Percentiles rank a stretch among this genome's conserved stretches.
Evolutionary conservation across 1,140 invertebrate species (phyloP).

Genomic region (Leptopilina clavipes): DNA sequence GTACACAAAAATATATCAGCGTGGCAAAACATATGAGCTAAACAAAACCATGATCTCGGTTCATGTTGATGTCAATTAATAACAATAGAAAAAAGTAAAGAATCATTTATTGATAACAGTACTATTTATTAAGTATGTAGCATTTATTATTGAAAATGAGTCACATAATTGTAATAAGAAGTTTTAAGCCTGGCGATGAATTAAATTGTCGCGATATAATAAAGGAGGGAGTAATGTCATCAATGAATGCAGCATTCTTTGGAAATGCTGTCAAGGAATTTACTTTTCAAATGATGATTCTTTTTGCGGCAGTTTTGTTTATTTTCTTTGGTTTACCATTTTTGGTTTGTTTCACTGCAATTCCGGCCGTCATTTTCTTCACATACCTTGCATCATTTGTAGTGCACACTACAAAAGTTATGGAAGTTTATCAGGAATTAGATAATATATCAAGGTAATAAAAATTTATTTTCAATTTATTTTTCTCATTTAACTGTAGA

Average conservation of each 20-base stretch:
- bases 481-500: not conserved
- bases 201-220: conserved; percentile 68
- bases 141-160: conserved; percentile 57
- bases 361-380: conserved; percentile 71
- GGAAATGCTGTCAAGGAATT: conserved; percentile 72
- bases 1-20: too few relatives aligned
- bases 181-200: conserved; percentile 73
- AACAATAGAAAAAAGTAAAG: too few relatives aligned
- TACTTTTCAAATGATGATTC: conserved; percentile 74
- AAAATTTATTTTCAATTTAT: not conserved
- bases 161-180: conserved; percentile 70
- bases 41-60: too few relatives aligned
- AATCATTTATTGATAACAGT: too few relatives aligned
- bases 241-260: conserved; percentile 71
- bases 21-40: too few relatives aligned
- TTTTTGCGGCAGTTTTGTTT: conserved; percentile 74
- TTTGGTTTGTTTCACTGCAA: conserved; percentile 69
- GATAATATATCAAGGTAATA: conserved; percentile 68
- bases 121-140: too few relatives aligned
- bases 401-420: conserved; percentile 69
- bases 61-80: too few relatives aligned
- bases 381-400: conserved; percentile 72
- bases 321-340: conserved; percentile 76
- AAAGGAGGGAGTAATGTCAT: conserved; percentile 71
- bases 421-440: conserved; percentile 71